Evolutionary conservation across 2,797 vertebrate genomes (phyloP).

Genomic region (Macroramphosus scolopax): DNA sequence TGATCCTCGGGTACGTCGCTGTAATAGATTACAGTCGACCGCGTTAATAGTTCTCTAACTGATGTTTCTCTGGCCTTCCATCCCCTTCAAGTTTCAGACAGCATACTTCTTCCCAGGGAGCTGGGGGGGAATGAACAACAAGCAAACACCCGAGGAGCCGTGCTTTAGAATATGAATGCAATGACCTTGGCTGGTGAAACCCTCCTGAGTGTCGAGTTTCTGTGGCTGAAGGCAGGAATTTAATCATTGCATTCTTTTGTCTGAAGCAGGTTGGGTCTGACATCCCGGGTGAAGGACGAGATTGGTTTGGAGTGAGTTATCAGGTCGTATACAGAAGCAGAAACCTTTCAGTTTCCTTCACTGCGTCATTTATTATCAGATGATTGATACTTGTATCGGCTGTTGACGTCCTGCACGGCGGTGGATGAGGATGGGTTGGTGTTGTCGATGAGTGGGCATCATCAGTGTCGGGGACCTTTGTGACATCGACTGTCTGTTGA

Average conservation of each 20-base stretch:
- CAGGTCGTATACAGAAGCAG: slow-evolving; percentile 52
- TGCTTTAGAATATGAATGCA: slow-evolving; percentile 43
- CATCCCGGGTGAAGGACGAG: slow-evolving; percentile 63
- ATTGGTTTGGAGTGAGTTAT: slow-evolving; percentile 59
- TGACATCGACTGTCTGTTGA: no score
- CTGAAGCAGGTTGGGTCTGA: slow-evolving; percentile 54
- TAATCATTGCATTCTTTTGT: slow-evolving; percentile 67
- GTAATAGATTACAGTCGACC: slow-evolving; percentile 66
- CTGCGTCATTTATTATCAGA: slow-evolving; percentile 38
- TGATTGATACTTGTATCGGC: slow-evolving; percentile 52
- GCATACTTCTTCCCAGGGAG: slow-evolving; percentile 27
- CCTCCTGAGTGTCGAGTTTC: slow-evolving; percentile 45
- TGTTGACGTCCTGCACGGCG: slow-evolving; percentile 14
- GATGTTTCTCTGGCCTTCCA: slow-evolving; percentile 19
- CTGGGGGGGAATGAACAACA: slow-evolving; percentile 24
- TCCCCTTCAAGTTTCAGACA: slow-evolving; percentile 17
- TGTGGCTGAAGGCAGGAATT: slow-evolving; percentile 70
- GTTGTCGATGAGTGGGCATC: no score
- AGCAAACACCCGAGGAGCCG: slow-evolving; percentile 33
- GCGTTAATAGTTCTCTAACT: slow-evolving; percentile 40
- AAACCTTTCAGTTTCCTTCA: slow-evolving; percentile 40
- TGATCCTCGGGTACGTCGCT: slow-evolving; percentile 67
- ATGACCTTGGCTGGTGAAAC: slow-evolving; percentile 64
- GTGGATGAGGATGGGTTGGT: no score
- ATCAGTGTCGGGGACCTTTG: not conserved